Percentiles rank a stretch among this genome's conserved stretches.
Evolutionary conservation across 2,797 vertebrate genomes (phyloP).

Genomic region (Hippopotamyrus pictus): DNA sequence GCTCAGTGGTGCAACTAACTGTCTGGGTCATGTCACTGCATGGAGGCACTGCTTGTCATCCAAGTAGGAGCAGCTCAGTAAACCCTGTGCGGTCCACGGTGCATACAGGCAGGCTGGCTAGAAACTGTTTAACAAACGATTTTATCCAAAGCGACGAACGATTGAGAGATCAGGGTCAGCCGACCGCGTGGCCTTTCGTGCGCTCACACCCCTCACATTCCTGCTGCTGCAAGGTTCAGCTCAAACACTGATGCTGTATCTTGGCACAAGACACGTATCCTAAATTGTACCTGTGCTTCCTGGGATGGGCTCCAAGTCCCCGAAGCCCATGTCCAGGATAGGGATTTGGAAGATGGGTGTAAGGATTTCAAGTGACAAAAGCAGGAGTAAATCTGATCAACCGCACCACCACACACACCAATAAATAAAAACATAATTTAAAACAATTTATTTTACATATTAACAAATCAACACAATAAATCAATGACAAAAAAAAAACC

Average conservation of each 20-base stretch:
- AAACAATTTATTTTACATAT: slow-evolving; percentile 8
- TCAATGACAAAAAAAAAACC: neutral
- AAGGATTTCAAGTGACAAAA: neutral
- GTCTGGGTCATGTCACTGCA: neutral
- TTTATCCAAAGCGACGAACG: neutral
- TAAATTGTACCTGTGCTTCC: neutral
- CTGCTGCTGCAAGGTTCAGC: neutral
- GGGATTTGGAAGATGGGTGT: neutral
- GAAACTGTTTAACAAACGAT: neutral
- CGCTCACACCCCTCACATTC: neutral
- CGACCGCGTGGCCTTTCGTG: neutral
- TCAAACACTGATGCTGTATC: neutral
- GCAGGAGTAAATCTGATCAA: neutral
- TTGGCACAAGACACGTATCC: neutral
- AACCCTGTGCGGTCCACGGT: neutral
- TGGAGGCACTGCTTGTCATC: neutral
- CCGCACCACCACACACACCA: neutral
- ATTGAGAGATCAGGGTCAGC: neutral
- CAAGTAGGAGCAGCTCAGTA: neutral
- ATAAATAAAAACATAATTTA: neutral
- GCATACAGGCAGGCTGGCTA: neutral
- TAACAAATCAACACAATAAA: neutral
- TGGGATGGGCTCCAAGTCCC: neutral
- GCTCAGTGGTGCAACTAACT: neutral
- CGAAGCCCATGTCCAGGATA: neutral